Base-by-base conservation (phyloP, 2,888 invertebrate genomes). In the Dorcus hopei region DNA sequence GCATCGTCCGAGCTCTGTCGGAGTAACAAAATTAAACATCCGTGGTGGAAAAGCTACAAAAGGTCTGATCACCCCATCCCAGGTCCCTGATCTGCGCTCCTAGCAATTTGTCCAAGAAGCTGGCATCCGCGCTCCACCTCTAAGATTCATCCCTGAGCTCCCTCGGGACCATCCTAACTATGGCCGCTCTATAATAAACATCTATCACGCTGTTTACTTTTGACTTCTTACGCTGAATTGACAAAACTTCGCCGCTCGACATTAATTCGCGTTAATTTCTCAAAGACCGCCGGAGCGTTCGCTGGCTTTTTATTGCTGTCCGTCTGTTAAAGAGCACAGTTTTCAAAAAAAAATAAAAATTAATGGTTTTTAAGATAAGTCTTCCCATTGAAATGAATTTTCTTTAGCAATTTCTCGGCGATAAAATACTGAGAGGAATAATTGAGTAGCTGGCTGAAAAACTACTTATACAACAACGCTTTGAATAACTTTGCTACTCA, bases 81-180 rank as follows among this genome's bases (percentile, higher is more conserved):
- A 60, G 63, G 65, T 66, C 68, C 70, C 70, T 67, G 72, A 72
- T 72, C 72, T 72, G 70, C 70, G 71, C 74, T 72, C 69, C 72
- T 70, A 73, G 76, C 76, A 77, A 77, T 77, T 77, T 77, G 77
- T 77, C 76, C 76, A 75, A 76, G 75, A 72, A 73, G 67, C 69
- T 62, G 66, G 68, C 65, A 62, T 62, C 64, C 62, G 64, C 71
- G 74, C 74, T 74, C 75, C 75, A 73, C 75, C 77, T 74, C 72
- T 70, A 75, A 74, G 77, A 77, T 76, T 76, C 76, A 75, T 76
- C 74, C 74, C 70, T 65, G 62, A 61, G 64, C 64, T 73, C 76
- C 73, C 75, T 60, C 52, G 74, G 71, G 76, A 76, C 69, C 74
- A 69, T 70, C 74, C 74, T 75, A 74, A 76, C 76, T 76, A 77